These are phyloP conservation scores for Bubo scandiacus DNA, from an alignment of 2,113 vertebrate species.

Conservation along the genomic window DNA sequence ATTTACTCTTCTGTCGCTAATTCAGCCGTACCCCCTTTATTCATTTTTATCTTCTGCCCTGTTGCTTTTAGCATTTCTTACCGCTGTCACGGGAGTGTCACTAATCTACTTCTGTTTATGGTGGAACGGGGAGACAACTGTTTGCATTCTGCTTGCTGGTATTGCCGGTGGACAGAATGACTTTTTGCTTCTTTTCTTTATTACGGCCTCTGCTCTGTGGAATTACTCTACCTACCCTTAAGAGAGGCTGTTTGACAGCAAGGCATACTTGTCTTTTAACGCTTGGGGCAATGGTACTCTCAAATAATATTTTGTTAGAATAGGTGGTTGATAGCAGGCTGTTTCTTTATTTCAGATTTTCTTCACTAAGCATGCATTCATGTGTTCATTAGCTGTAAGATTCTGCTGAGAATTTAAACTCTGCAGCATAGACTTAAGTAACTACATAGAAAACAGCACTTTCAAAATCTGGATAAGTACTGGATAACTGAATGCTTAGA, in stretches of 20 bases:
- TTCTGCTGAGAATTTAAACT: neutral
- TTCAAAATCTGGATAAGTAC: neutral
- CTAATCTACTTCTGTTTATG: neutral
- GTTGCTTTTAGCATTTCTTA: neutral
- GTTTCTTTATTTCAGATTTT: neutral
- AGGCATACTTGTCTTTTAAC: neutral
- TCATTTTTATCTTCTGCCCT: neutral
- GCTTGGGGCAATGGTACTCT: neutral
- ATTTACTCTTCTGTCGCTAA: neutral
- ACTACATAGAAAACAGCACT: neutral
- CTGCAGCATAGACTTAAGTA: neutral
- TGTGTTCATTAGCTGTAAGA: neutral
- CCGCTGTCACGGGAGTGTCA: neutral
- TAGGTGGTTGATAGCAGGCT: neutral
- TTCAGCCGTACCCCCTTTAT: neutral
- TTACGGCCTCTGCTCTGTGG: no score
- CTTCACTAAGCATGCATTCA: fast-evolving
- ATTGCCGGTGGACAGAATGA: neutral
- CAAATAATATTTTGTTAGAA: neutral
- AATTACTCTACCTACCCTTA: neutral
- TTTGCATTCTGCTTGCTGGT: neutral
- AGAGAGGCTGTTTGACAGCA: neutral
- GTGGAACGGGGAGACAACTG: neutral
- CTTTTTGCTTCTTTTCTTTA: neutral
- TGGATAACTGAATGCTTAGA: neutral